Evolutionary conservation across 2,888 invertebrate species (phyloP).

Genomic region (Eristalis pertinax): DNA sequence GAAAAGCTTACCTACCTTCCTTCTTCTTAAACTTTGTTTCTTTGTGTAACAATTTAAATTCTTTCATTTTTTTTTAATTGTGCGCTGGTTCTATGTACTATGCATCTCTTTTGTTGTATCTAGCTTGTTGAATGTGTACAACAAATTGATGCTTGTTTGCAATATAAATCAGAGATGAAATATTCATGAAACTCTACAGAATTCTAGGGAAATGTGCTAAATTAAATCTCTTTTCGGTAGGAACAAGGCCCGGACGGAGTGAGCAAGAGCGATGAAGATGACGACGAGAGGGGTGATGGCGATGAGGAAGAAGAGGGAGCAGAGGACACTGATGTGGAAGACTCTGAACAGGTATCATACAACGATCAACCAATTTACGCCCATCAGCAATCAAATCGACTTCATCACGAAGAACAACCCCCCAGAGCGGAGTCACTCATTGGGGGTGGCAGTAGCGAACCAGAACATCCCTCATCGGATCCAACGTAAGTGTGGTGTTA

Average conservation of each 20-base stretch:
- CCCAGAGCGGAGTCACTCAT: slow-evolving; percentile 79
- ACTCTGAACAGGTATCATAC: slow-evolving; percentile 76
- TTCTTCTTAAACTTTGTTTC: slow-evolving; percentile 21
- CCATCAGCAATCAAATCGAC: slow-evolving; percentile 78
- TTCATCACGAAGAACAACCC: slow-evolving; percentile 79
- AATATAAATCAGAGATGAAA: slow-evolving; percentile 23
- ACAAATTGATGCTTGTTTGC: slow-evolving; percentile 46
- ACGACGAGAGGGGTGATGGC: slow-evolving; percentile 75
- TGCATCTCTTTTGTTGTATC: slow-evolving; percentile 24
- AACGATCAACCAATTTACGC: slow-evolving; percentile 79
- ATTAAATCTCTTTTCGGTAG: slow-evolving; percentile 62
- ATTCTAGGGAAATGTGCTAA: slow-evolving; percentile 38
- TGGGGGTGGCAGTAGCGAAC: slow-evolving; percentile 74
- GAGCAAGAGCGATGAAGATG: slow-evolving; percentile 76
- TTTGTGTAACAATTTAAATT: slow-evolving; percentile 5
- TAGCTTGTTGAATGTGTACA: slow-evolving; percentile 64
- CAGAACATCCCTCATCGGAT: slow-evolving; percentile 78
- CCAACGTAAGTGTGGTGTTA: slow-evolving; percentile 79
- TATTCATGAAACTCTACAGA: slow-evolving; percentile 11
- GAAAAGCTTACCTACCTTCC: slow-evolving; percentile 20
- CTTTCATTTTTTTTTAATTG: slow-evolving; percentile 63
- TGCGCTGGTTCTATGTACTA: slow-evolving; percentile 33
- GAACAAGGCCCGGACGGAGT: slow-evolving; percentile 75
- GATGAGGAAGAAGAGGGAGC: slow-evolving; percentile 76
- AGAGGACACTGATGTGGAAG: slow-evolving; percentile 75